Evolutionary conservation across 1,140 invertebrate genomes (phyloP).

Genomic region (Hylaeus volcanicus): DNA sequence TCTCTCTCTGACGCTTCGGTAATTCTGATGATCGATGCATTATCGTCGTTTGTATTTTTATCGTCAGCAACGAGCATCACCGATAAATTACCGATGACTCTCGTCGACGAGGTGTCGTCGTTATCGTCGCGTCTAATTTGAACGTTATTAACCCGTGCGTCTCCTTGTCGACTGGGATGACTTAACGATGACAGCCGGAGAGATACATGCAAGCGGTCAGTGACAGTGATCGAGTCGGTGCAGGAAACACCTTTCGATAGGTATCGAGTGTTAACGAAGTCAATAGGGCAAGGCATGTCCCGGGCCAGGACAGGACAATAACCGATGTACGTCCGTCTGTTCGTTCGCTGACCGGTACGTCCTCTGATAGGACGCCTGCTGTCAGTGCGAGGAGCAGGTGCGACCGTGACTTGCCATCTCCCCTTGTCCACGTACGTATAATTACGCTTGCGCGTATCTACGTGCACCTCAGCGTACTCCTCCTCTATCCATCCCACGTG

Average conservation of each 20-base stretch:
- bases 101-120: slow-evolving; percentile 35
- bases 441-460: slow-evolving; percentile 51
- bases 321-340: slow-evolving; percentile 62
- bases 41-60: slow-evolving; percentile 14
- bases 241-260: slow-evolving; percentile 59
- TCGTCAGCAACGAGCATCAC: slow-evolving; percentile 19
- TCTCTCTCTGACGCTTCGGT: too few relatives aligned
- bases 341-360: slow-evolving; percentile 63
- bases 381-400: slow-evolving; percentile 71
- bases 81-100: slow-evolving; percentile 25
- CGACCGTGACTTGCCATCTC: slow-evolving; percentile 74
- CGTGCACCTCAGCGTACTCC: not conserved
- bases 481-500: slow-evolving; percentile 34
- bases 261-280: slow-evolving; percentile 63
- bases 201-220: not conserved
- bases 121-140: slow-evolving; percentile 40
- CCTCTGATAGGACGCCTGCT: slow-evolving; percentile 66
- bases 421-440: slow-evolving; percentile 62
- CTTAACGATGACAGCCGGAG: slow-evolving; percentile 42
- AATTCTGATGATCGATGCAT: not conserved
- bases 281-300: slow-evolving; percentile 53
- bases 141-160: slow-evolving; percentile 37
- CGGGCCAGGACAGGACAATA: slow-evolving; percentile 64
- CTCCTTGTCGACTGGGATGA: not conserved
- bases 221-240: slow-evolving; percentile 60